Percentiles rank a stretch among this genome's conserved stretches.
Conservation (phyloP, 2,888 invertebrate genomes). For the Lysandra bellargus region DNA sequence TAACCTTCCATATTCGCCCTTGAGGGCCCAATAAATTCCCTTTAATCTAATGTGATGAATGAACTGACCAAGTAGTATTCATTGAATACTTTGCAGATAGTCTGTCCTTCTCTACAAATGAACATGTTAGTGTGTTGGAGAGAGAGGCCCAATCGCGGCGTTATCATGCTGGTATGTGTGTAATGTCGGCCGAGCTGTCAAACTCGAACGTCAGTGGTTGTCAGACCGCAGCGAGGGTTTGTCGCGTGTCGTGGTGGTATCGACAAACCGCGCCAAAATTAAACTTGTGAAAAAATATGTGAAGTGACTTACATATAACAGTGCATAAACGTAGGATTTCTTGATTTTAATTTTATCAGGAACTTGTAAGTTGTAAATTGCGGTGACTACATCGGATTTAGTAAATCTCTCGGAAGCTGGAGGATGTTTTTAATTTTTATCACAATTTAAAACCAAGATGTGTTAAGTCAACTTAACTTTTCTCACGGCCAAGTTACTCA, state of each 20-base stretch:
- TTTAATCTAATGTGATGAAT: constrained; percentile 18
- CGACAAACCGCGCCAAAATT: constrained; percentile 32
- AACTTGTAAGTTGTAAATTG: constrained; percentile 53
- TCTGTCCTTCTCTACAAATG: constrained; percentile 71
- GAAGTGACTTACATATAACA: constrained; percentile 46
- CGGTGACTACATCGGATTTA: constrained; percentile 52
- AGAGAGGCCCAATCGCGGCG: constrained; percentile 44
- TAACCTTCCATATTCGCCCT: constrained; percentile 30
- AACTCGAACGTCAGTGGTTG: constrained; percentile 55
- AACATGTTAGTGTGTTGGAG: constrained; percentile 50
- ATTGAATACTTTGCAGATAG: constrained; percentile 61
- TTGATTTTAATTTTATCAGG: neutral
- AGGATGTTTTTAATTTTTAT: constrained; percentile 33
- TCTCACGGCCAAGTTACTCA: neutral
- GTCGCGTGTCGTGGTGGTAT: constrained; percentile 46
- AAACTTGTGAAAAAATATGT: constrained; percentile 32
- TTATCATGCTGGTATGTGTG: constrained; percentile 29
- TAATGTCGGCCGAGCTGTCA: constrained; percentile 28
- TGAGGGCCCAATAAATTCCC: constrained; percentile 30
- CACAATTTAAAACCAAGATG: neutral
- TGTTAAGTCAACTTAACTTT: neutral
- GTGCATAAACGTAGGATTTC: constrained; percentile 43
- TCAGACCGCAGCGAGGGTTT: constrained; percentile 55
- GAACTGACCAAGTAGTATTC: constrained; percentile 43
- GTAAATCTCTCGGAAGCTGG: constrained; percentile 28